Evolutionary conservation across 2,113 vertebrate species (phyloP), one percentile per base, ranked within the genome.

Genomic region (Gnathonemus longibarbis): DNA sequence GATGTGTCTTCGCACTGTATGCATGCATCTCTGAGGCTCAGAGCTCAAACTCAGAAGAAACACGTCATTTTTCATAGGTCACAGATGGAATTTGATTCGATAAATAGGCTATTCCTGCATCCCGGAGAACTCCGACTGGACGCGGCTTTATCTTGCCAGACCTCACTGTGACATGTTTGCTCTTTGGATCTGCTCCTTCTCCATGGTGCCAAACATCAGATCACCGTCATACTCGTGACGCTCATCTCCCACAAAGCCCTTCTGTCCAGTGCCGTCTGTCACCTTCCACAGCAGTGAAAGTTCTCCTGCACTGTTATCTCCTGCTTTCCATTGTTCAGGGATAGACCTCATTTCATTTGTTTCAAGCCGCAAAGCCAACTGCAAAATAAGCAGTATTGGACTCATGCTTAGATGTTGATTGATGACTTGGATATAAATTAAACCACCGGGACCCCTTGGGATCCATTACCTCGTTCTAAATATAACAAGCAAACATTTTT

Each of bases 351-450:
- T 42, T 19, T 80, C 19, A 80, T 80, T 80, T 19, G 74, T 42
- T 39, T 77, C 31, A 42, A 80, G 15, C 74, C 17, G 35, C 70
- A 80, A 17, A 19, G 35, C 35, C 74, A 80, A 35, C 31, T 80
- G 74, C 74, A 80, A 80, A 80, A 80, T 80, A 80, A 80, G 31
- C 35, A 80, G 74, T 80, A 70, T 70, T 70, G 62, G 62, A 31
- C 62, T 42, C 31, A 42, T 80, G 74, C 74, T 42, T 80, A 19
- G 74, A 42, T 80, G 74, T 80, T 80, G 74, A 80, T 80, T 80
- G 31, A 80, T 80, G 74, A 80, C 74, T 80, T 35, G 31, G 35
- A 42, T 80, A 80, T 80, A 80, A 80, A 80, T 80, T 35, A 80
- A 42, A 80, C 74, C 35, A 80, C 5, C 35, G 6, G 4, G 74